Conservation (phyloP, 92 coral and sea anemone genomes). For the Parazoanthus darwini region DNA sequence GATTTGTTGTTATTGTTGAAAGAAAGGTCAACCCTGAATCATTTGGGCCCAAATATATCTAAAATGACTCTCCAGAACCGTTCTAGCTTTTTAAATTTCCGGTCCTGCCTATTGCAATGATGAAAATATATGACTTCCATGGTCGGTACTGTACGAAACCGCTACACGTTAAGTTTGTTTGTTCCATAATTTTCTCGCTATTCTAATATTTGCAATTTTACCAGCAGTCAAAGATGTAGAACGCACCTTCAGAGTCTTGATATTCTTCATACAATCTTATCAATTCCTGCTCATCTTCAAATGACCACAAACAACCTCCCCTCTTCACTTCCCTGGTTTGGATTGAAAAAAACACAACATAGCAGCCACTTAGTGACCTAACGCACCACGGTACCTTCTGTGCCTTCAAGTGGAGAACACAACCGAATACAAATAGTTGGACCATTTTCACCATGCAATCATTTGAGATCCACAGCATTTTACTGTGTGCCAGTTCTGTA, state of each 20-base stretch:
- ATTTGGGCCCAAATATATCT: too few species aligned
- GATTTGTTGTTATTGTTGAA: too few species aligned
- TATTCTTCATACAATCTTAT: slow-evolving; percentile 75
- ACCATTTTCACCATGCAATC: neutral
- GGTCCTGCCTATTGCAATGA: neutral
- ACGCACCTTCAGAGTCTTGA: slow-evolving; percentile 73
- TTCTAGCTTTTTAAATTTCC: too few species aligned
- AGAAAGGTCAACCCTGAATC: too few species aligned
- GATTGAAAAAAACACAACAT: neutral
- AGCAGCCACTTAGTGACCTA: neutral
- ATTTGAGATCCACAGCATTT: neutral
- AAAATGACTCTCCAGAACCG: too few species aligned
- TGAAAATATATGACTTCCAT: neutral
- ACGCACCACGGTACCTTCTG: neutral
- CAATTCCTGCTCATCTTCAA: slow-evolving; percentile 92
- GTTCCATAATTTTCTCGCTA: neutral
- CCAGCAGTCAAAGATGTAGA: neutral
- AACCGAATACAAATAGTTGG: neutral
- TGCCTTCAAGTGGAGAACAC: neutral
- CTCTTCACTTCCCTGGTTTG: slow-evolving; percentile 58
- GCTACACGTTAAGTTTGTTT: neutral
- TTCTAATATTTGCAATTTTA: neutral
- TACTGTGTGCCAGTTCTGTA: neutral
- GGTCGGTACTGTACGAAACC: neutral
- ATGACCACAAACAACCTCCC: slow-evolving; percentile 76